Conservation (phyloP, 2,797 vertebrate genomes). For the Leptatherina wallacei region DNA sequence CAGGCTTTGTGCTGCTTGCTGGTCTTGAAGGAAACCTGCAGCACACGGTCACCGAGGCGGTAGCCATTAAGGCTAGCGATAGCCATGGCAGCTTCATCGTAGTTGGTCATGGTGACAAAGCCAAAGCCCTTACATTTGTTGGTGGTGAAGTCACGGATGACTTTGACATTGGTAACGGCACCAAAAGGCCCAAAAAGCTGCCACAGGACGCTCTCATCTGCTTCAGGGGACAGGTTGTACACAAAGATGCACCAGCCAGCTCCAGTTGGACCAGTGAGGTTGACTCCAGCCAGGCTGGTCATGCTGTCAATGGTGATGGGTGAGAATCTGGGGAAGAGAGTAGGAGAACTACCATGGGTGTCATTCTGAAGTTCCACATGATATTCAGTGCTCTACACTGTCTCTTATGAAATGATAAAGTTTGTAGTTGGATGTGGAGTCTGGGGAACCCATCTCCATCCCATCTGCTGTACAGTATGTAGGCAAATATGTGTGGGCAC, state of each 20-base stretch:
- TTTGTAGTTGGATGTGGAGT: slow-evolving; percentile 63
- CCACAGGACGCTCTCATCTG: slow-evolving; percentile 97
- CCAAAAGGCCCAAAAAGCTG: slow-evolving; percentile 98
- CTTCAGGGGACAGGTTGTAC: slow-evolving; percentile 97
- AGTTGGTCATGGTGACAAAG: slow-evolving; percentile 99
- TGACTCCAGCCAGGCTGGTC: slow-evolving; percentile 93
- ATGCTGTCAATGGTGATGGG: slow-evolving; percentile 97
- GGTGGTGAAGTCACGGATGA: slow-evolving; percentile 97
- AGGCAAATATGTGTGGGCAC: slow-evolving; percentile 71
- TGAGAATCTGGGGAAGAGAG: slow-evolving; percentile 97
- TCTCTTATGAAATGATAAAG: slow-evolving; percentile 58
- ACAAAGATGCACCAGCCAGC: slow-evolving; percentile 98
- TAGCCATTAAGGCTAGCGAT: slow-evolving; percentile 98
- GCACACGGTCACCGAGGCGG: slow-evolving; percentile 94
- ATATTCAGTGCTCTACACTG: slow-evolving; percentile 67
- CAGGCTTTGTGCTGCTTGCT: slow-evolving; percentile 99
- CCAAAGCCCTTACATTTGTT: slow-evolving; percentile 99
- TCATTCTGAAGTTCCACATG: slow-evolving; percentile 90
- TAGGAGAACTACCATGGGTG: slow-evolving; percentile 97
- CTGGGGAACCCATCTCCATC: slow-evolving; percentile 72
- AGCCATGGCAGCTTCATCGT: slow-evolving; percentile 97
- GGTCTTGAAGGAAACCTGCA: slow-evolving; percentile 99
- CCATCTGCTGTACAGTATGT: slow-evolving; percentile 74
- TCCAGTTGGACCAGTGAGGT: slow-evolving; percentile 89
- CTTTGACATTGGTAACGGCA: slow-evolving; percentile 97